Conservation (phyloP, 2,113 vertebrate species). For the Helogale parvula region DNA sequence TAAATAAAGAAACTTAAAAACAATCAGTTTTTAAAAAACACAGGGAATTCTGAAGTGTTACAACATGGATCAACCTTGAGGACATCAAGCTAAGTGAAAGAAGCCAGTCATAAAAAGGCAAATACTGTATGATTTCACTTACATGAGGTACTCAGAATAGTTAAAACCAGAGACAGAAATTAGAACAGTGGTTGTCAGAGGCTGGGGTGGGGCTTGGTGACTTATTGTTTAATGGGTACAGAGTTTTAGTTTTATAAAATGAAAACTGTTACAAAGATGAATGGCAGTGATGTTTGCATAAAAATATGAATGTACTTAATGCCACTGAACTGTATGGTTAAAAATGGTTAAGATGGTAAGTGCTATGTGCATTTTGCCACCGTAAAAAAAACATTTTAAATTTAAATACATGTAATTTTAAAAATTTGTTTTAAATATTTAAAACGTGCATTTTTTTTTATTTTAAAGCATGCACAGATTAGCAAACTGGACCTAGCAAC, state of each 20-base stretch:
- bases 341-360: neutral
- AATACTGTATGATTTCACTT: neutral
- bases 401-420: neutral
- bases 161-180: neutral
- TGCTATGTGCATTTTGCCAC: neutral
- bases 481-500: neutral
- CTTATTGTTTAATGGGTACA: neutral
- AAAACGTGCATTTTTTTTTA: neutral
- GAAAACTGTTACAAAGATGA: neutral
- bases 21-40: neutral
- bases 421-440: neutral
- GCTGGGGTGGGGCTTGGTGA: neutral
- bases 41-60: neutral
- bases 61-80: neutral
- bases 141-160: neutral
- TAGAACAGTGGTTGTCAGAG: neutral
- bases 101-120: neutral
- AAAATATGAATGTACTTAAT: neutral
- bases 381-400: neutral
- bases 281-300: neutral
- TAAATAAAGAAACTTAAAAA: no score
- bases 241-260: neutral
- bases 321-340: neutral
- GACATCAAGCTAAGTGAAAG: neutral
- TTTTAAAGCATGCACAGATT: neutral